Base-by-base conservation (phyloP, 2,113 vertebrate species). In the Phalacrocorax aristotelis region DNA sequence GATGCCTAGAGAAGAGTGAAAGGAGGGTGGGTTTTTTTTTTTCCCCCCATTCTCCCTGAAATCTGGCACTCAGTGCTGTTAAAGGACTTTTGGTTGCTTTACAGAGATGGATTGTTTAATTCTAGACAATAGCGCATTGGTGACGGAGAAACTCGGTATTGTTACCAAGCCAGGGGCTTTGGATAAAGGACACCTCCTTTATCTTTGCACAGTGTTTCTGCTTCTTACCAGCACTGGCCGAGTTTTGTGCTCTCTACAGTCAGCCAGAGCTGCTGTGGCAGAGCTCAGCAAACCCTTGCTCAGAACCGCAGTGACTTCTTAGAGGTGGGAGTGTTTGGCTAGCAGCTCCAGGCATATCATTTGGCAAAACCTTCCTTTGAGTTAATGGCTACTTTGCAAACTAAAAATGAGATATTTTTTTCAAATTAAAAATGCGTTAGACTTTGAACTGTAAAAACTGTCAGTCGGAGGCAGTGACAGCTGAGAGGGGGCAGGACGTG, bases 351-450 rank as follows among this genome's bases (percentile, higher is more conserved):
- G 44, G 26, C 55, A 2, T 42, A 21, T 32, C 46, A 6, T 52
- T 34, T 22, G 65, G 55, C 70, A 65, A 19, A 52, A 26, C 40
- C 7, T 82, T 57, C 61, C 66, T 32, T 34, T 19, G 57, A 74
- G 30, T 65, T 77, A 54, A 55, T 13, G 55, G 64, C 38, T 22
- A 6, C 58, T 84, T 79, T 46, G 49, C 55, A 65, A 61, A 27
- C 48, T 49, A 3, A 38, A 82, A 79, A 54, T 6, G 32, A 46
- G 7, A 6, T 15, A 0, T 7, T 40, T 23, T 78, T 72, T 80
- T 52, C 42, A 36, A 51, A 16, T 54, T 25, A 57, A 29, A 80
- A 49, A 44, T 1, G 1, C 4, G 0, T 74, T 55, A 6, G 19
- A n/a, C 29, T 61, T 61, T 1, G 6, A 52, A 16, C 22, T 46